These are phyloP conservation scores for Lanistes nyassanus DNA, from an alignment of 1,140 invertebrate species.

Conservation along the genomic window DNA sequence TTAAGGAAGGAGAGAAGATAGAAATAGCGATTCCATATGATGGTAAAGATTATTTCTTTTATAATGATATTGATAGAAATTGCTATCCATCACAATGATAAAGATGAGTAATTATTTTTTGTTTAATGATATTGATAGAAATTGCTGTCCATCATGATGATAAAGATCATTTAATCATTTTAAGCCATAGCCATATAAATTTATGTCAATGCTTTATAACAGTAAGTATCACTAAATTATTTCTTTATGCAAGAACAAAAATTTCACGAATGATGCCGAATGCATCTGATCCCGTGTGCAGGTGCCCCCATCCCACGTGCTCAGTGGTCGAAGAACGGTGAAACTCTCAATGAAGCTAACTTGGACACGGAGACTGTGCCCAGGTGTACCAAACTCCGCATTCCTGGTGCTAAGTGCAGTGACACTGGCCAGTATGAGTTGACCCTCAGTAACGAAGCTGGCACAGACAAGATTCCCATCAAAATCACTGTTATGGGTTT, in stretches of 20 bases:
- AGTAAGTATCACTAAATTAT: no score
- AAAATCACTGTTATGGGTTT: constrained; percentile 90
- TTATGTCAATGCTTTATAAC: no score
- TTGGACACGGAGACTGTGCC: constrained; percentile 53
- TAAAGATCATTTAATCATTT: no score
- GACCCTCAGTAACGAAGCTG: constrained; percentile 88
- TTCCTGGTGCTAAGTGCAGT: constrained; percentile 79
- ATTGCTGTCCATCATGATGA: no score
- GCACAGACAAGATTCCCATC: constrained; percentile 87
- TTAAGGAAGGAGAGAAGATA: constrained; percentile 64
- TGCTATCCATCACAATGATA: no score
- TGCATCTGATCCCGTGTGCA: constrained; percentile 35
- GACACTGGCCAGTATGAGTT: constrained; percentile 93
- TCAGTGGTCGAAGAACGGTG: constrained; percentile 68
- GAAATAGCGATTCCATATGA: constrained; percentile 85
- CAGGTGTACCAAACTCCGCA: constrained; percentile 46
- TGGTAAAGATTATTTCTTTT: constrained; percentile 73
- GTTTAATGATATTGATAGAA: neutral
- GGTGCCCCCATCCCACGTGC: constrained; percentile 62
- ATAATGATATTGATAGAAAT: neutral
- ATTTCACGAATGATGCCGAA: no score
- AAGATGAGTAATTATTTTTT: no score
- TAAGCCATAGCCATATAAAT: no score
- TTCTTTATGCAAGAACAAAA: no score
- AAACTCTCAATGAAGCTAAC: constrained; percentile 65